A percentile compares a stretch with the other conserved stretches of the same genome.
phyloP scores from a whole-genome alignment of 2,113 vertebrate genomes.

The Drymodes brunneopygia region DNA sequence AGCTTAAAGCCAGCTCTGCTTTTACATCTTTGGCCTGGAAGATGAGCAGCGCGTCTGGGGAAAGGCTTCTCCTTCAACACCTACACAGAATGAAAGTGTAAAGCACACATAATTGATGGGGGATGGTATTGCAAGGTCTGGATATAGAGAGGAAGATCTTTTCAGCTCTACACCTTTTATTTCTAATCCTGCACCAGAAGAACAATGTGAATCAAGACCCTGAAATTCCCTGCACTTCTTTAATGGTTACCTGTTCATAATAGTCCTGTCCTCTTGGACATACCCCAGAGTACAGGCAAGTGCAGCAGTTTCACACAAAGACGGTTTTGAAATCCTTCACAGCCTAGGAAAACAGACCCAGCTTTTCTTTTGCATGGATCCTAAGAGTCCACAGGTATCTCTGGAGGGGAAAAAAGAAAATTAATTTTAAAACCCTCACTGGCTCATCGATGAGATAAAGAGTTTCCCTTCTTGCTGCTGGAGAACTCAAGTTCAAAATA shows the following conservation, averaged over 20 bases:
- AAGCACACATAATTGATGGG: not conserved
- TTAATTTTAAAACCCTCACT: not conserved
- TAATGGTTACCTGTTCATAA: not conserved
- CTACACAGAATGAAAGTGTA: not conserved
- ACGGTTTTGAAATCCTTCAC: not conserved
- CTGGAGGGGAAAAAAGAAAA: not conserved
- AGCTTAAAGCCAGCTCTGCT: not conserved
- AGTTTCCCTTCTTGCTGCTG: not conserved
- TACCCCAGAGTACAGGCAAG: not conserved
- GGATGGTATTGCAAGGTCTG: not conserved
- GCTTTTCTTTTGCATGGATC: not conserved
- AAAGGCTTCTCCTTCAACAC: not conserved
- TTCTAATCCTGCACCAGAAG: not conserved
- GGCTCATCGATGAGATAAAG: not conserved
- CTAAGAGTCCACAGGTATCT: not conserved
- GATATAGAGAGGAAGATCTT: not conserved
- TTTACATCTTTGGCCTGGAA: not conserved
- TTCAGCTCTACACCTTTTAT: not conserved
- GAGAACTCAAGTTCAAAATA: not conserved
- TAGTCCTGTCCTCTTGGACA: not conserved
- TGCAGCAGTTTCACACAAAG: not conserved
- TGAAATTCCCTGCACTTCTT: not conserved
- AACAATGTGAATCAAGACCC: not conserved
- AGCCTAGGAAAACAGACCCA: not conserved
- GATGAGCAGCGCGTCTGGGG: not conserved